Evolutionary conservation across 1,140 invertebrate genomes (phyloP), one percentile per base, ranked within the genome.

Genomic region (Caenorhabditis remanei): DNA sequence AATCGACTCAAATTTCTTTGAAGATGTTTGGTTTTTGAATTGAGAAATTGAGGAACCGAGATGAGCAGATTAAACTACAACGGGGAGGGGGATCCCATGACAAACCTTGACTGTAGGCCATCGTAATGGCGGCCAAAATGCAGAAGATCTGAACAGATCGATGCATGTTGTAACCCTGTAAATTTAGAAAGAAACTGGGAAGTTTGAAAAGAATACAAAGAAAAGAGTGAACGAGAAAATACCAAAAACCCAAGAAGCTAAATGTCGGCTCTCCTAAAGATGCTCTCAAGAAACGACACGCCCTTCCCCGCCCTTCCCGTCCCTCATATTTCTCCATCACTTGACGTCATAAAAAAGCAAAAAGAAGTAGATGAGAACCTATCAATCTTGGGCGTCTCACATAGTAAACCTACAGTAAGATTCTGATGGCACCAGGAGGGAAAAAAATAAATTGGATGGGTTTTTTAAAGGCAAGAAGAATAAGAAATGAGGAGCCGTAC

Each of bases 131-230:
- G 46, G 71, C 21, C 71, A 79, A 24, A 24, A 79, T 79, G 71
- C 71, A 79, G 46, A 79, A 53, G 71, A 79, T 79, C 71, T 79
- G 71, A 79, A 79, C 13, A 53, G 71, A 79, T 79, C 71, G 71
- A 14, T 79, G 71, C 71, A 79, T 79, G 46, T 79, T 79, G 46
- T 48, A 79, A 79, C 71, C 71, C 71, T 79, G 71, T 7, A 79
- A 79, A n/a, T 16, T 53, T 53, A 21, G 56, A 21, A n/a, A 13
- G 58, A 63, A 19, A 4, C 0, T 63, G 58, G 21, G n/a, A 50
- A 50, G 50, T 50, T 50, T 4, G 48, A 50, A 50, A 11, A 50
- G 14, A 50, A 50, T 11, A 50, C 50, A 50, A 50, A 50, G 14
- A 1, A 50, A 11, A 50, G 4, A 1, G 8, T 50, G 50, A 16